Base-by-base conservation (phyloP, 2,113 vertebrate genomes). In the Peucedramus taeniatus region DNA sequence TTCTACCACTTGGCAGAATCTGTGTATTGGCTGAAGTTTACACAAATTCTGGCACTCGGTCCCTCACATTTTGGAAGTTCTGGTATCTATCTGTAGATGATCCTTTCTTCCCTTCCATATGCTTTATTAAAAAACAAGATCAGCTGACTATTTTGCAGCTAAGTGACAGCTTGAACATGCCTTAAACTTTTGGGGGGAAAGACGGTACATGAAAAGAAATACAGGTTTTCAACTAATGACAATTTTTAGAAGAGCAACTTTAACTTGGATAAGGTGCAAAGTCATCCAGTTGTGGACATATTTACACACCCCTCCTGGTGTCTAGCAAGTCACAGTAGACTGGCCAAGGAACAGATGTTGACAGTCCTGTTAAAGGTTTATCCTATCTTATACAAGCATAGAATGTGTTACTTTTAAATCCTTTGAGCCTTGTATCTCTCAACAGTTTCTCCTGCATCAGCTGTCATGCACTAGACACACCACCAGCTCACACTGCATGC, bases 1-100 rank as follows among this genome's bases (percentile, higher is more conserved):
- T 21, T 65, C 40, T 24, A 14, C 26, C 14, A 11, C 23, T 71
- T 1, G 0, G 1, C 3, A 39, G 33, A 49, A 78, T 12, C 56
- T 24, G 15, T 28, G n/a, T 35, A 75, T 11, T 78, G 45, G 49
- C 69, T 76, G 61, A 76, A 78, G 53, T 28, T 80, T n/a, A 53
- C 16, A 47, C 31, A 57, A 27, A 49, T 74, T 91, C 18, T 60
- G 33, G 18, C 39, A 49, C 28, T 71, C 0, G 0, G 15, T 64
- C 22, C 35, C 49, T 37, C 65, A 54, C 2, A 2, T 65, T 40
- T 54, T 27, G 17, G 11, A 79, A 85, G 54, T 40, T 83, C 61
- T 77, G 11, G 11, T 49, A 33, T 1, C 7, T 31, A 23, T 57
- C 31, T 10, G 13, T 28, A 54, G 49, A 56, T 54, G 23, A n/a